These are phyloP conservation scores for Microhierax caerulescens DNA, from an alignment of 2,797 vertebrate genomes.

Conservation along the genomic window DNA sequence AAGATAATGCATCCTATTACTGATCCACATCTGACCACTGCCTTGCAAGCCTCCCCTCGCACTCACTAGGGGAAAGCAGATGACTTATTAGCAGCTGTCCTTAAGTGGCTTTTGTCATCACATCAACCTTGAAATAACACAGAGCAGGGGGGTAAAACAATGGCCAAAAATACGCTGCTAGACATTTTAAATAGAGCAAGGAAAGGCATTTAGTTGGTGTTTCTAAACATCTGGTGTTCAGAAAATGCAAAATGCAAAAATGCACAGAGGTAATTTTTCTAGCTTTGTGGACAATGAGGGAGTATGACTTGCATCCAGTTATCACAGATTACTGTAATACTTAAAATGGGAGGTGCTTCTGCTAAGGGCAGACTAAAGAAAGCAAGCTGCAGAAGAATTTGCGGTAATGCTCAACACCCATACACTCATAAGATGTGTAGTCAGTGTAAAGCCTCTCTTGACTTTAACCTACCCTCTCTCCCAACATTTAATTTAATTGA, in stretches of 20 bases:
- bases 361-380: not conserved
- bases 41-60: not conserved
- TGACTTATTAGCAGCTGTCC: slow-evolving; percentile 58
- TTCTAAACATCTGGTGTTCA: not conserved
- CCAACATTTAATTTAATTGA: not conserved
- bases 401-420: not conserved
- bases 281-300: not conserved
- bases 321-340: not conserved
- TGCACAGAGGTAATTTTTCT: not conserved
- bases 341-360: not conserved
- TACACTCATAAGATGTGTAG: not conserved
- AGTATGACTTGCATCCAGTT: not conserved
- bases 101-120: slow-evolving; percentile 63
- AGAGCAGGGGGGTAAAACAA: not conserved
- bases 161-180: not conserved
- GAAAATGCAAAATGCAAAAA: not conserved
- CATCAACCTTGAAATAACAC: slow-evolving; percentile 49
- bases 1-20: not conserved
- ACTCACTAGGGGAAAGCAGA: slow-evolving; percentile 41
- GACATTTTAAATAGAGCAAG: not conserved
- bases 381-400: not conserved
- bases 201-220: no score
- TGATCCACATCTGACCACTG: not conserved
- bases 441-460: not conserved
- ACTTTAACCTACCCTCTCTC: not conserved